These are phyloP conservation scores for Seriola dumerili DNA, from an alignment of 2,113 vertebrate genomes.

Conservation along the genomic window DNA sequence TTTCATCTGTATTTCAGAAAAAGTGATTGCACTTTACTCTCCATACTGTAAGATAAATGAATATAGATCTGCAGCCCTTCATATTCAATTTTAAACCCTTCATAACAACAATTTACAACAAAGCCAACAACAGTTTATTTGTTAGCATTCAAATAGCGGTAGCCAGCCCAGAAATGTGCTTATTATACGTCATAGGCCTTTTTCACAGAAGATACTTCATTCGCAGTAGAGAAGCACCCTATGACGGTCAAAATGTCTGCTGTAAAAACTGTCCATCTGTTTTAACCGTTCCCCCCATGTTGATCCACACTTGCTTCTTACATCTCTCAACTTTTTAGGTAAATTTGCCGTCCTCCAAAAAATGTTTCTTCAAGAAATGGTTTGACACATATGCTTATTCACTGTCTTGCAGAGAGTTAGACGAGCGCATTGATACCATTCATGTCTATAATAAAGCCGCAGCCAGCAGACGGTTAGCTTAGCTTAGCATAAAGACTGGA, in stretches of 20 bases:
- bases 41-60: background rate
- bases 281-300: too few species aligned
- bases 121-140: background rate
- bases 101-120: background rate
- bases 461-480: background rate
- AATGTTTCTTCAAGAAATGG: too few species aligned
- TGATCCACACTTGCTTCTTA: too few species aligned
- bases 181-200: background rate
- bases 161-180: background rate
- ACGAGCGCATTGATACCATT: background rate
- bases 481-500: background rate
- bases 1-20: background rate
- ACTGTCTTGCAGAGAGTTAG: background rate
- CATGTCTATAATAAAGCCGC: background rate
- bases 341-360: too few species aligned
- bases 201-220: too few species aligned
- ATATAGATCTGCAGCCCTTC: background rate
- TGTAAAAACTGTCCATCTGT: too few species aligned
- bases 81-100: background rate
- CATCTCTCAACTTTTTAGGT: too few species aligned
- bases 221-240: background rate
- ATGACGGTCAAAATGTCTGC: background rate
- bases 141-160: background rate
- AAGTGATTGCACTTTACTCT: background rate
- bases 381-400: too few species aligned